Evolutionary conservation across 2,888 invertebrate genomes (phyloP).

Genomic region (Aspidiotus destructor): DNA sequence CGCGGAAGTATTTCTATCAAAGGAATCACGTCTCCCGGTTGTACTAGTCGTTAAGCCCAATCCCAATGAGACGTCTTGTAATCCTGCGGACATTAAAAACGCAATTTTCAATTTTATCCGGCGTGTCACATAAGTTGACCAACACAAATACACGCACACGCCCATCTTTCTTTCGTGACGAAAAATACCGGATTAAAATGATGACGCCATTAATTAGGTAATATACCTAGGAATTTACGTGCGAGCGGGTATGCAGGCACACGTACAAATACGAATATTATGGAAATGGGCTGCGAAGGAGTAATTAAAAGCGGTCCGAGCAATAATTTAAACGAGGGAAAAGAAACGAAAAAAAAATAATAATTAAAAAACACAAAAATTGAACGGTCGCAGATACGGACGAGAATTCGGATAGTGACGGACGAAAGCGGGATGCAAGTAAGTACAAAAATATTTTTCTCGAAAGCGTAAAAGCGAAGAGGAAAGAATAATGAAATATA

Average conservation of each 20-base stretch:
- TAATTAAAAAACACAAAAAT: not conserved
- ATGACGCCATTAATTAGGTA: too few species aligned
- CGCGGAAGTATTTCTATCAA: slow-evolving; percentile 65
- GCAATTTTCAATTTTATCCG: slow-evolving; percentile 31
- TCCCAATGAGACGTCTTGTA: slow-evolving; percentile 40
- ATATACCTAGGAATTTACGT: too few species aligned
- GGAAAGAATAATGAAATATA: too few species aligned
- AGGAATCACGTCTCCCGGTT: slow-evolving; percentile 65
- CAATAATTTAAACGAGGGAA: not conserved
- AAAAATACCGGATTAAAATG: too few species aligned
- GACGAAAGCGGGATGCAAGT: too few species aligned
- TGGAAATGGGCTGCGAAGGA: too few species aligned
- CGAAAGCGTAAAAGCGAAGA: too few species aligned
- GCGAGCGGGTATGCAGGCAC: too few species aligned
- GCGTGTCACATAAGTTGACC: not conserved
- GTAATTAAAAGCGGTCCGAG: not conserved
- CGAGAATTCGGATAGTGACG: too few species aligned
- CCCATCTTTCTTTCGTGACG: not conserved
- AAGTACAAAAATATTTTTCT: too few species aligned
- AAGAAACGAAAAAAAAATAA: not conserved
- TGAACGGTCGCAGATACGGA: not conserved
- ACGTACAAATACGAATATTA: too few species aligned
- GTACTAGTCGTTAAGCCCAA: slow-evolving; percentile 49
- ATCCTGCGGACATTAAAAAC: slow-evolving; percentile 26
- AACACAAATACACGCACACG: slow-evolving; percentile 1